phyloP scores from a whole-genome alignment of 2,113 vertebrate genomes.

The Nannobrachium achirus region DNA sequence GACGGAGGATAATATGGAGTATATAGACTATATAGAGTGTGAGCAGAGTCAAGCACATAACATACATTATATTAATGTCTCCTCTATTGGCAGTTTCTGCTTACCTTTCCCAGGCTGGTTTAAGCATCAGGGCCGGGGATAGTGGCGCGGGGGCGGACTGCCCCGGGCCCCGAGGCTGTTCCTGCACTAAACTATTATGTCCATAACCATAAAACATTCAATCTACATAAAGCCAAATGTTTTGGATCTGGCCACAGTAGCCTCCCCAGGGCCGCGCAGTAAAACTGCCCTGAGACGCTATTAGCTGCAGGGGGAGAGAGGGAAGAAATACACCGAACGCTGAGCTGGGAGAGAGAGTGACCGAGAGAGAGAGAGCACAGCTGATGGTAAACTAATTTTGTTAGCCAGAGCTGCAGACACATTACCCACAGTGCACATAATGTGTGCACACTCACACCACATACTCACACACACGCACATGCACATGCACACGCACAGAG shows the following conservation, averaged over 20 bases:
- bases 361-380: constrained; percentile 52
- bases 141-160: constrained; percentile 43
- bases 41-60: constrained; percentile 31
- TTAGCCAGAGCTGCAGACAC: constrained; percentile 80
- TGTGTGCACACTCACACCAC: background rate
- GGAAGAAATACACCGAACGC: constrained; percentile 56
- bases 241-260: constrained; percentile 74
- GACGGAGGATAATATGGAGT: too few relatives aligned
- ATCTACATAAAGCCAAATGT: constrained; percentile 72
- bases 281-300: constrained; percentile 65
- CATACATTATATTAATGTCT: constrained; percentile 17
- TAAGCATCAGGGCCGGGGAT: constrained; percentile 55
- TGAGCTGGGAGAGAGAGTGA: constrained; percentile 31
- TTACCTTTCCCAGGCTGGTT: constrained; percentile 46
- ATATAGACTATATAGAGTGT: background rate
- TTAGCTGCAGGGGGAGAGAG: constrained; percentile 54
- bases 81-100: constrained; percentile 21
- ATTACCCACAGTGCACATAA: background rate
- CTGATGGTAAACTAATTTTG: constrained; percentile 89
- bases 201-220: constrained; percentile 78
- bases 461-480: constrained; percentile 10
- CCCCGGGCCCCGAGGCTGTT: constrained; percentile 55
- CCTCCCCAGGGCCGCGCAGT: constrained; percentile 62
- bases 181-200: constrained; percentile 73
- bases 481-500: background rate